Evolutionary conservation across 2,113 vertebrate genomes (phyloP).

Genomic region (Mixornis gularis): DNA sequence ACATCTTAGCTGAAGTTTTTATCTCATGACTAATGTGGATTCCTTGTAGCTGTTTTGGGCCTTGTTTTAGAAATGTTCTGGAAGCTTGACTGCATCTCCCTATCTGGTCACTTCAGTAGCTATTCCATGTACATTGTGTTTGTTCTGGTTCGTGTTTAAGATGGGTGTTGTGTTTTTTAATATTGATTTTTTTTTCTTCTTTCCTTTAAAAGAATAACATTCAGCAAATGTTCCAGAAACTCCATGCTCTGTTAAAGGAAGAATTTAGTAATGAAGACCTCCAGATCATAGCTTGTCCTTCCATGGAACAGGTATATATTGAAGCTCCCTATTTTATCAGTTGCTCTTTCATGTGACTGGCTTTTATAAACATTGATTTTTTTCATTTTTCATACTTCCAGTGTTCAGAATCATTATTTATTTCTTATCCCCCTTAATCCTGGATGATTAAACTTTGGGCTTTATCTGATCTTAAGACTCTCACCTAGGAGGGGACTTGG

Average conservation of each 20-base stretch:
- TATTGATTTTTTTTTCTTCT: background rate
- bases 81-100: background rate
- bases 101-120: background rate
- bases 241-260: constrained; percentile 87
- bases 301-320: constrained; percentile 88
- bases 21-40: background rate
- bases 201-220: constrained; percentile 85
- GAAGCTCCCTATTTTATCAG: background rate
- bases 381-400: background rate
- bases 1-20: background rate
- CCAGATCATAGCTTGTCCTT: constrained; percentile 92
- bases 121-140: background rate
- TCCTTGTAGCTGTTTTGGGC: background rate
- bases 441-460: background rate
- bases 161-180: background rate
- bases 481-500: background rate
- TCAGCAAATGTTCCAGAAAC: constrained; percentile 93
- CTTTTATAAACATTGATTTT: background rate
- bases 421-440: background rate
- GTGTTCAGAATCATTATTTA: background rate
- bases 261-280: constrained; percentile 92
- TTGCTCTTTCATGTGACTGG: background rate
- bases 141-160: background rate
- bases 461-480: background rate
- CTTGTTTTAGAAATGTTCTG: background rate